Evolutionary conservation across 2,888 invertebrate genomes (phyloP).

Genomic region (Calameuta pallipes): DNA sequence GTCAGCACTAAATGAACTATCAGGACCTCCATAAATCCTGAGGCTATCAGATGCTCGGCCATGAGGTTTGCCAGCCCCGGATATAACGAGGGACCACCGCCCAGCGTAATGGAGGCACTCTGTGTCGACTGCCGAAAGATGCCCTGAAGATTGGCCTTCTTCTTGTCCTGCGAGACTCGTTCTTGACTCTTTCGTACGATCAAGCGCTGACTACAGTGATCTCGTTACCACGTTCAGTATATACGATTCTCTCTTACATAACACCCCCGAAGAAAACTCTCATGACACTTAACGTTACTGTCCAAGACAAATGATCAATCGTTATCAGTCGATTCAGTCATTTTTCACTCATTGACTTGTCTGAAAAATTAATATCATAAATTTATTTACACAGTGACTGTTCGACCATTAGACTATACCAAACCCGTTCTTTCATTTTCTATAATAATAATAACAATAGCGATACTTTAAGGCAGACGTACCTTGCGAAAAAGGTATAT

Average conservation of each 20-base stretch:
- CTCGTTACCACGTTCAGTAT: background rate
- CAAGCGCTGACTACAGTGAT: background rate
- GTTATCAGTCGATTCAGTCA: background rate
- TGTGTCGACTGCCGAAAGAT: conserved; percentile 43
- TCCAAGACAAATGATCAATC: background rate
- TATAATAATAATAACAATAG: background rate
- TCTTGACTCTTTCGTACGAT: background rate
- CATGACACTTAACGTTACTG: background rate
- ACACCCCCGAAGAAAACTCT: background rate
- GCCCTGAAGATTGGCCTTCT: conserved; percentile 38
- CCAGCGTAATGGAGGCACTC: conserved; percentile 53
- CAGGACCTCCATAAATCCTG: conserved; percentile 58
- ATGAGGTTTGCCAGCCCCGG: conserved; percentile 49
- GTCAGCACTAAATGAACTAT: conserved; percentile 61
- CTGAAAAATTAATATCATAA: background rate
- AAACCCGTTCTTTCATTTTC: background rate
- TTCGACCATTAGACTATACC: background rate
- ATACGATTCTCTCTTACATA: background rate
- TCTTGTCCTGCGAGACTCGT: background rate
- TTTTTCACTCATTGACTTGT: background rate
- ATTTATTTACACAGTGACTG: background rate
- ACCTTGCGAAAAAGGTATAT: background rate
- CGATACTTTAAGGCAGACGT: background rate
- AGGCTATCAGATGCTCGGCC: conserved; percentile 54
- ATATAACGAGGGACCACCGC: conserved; percentile 60